phyloP scores from a whole-genome alignment of 2,113 vertebrate species.

The Myiagra hebetior region DNA sequence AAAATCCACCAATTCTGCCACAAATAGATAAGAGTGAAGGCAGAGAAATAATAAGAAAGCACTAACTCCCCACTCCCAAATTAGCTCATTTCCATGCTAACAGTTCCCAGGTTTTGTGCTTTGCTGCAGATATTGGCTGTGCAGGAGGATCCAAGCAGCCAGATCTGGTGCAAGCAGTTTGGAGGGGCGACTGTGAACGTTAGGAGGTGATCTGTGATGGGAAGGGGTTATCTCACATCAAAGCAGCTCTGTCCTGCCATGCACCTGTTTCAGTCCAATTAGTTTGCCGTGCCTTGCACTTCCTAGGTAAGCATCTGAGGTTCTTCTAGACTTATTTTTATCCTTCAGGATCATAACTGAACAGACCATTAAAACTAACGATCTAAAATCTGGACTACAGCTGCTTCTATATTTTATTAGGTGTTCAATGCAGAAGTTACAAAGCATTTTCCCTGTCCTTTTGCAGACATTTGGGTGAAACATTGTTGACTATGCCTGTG shows the following conservation, averaged over 20 bases:
- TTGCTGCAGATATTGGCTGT: neutral
- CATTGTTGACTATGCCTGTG: neutral
- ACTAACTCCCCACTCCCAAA: neutral
- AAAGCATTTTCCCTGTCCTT: neutral
- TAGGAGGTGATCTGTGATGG: neutral
- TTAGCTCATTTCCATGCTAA: neutral
- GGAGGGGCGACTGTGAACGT: accelerated
- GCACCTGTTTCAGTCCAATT: neutral
- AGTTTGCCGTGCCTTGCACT: neutral
- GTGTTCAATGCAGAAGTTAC: neutral
- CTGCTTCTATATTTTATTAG: neutral
- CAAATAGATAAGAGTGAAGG: neutral
- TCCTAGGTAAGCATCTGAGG: neutral
- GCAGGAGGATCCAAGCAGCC: neutral
- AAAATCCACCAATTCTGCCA: neutral
- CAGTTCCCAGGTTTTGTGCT: neutral
- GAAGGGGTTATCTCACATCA: neutral
- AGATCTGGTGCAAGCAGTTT: neutral
- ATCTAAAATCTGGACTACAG: neutral
- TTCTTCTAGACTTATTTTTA: neutral
- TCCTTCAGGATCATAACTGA: neutral
- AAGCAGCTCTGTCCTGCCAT: neutral
- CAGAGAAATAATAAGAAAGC: neutral
- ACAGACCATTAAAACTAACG: neutral
- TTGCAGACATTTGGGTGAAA: neutral